phyloP scores from a whole-genome alignment of 1,140 invertebrate species.

The Halotydeus destructor region DNA sequence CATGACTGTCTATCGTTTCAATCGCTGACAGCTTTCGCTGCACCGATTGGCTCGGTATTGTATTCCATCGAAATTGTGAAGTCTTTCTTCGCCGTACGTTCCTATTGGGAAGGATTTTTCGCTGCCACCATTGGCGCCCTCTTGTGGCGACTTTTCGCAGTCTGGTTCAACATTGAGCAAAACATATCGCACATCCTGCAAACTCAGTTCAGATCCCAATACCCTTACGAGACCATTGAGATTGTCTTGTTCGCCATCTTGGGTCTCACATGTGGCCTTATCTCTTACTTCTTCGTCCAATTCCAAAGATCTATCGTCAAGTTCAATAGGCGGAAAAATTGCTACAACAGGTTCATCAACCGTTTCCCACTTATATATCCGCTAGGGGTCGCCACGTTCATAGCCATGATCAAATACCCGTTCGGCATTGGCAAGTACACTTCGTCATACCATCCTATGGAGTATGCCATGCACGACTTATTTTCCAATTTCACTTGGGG shows the following conservation, averaged over 20 bases:
- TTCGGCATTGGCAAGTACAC: slow-evolving; percentile 13
- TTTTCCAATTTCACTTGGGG: slow-evolving; percentile 94
- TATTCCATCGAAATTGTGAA: slow-evolving; percentile 98
- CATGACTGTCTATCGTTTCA: not conserved
- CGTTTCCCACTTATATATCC: slow-evolving; percentile 39
- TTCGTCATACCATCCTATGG: not conserved
- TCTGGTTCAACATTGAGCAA: slow-evolving; percentile 82
- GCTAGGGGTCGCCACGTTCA: slow-evolving; percentile 11
- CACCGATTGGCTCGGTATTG: slow-evolving; percentile 46
- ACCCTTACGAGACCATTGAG: slow-evolving; percentile 93
- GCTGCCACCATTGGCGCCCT: slow-evolving; percentile 89
- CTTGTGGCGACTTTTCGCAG: slow-evolving; percentile 71
- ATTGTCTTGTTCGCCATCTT: slow-evolving; percentile 82
- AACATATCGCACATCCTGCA: slow-evolving; percentile 89
- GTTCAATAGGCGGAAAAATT: slow-evolving; percentile 80
- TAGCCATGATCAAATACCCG: slow-evolving; percentile 11
- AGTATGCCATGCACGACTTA: slow-evolving; percentile 28
- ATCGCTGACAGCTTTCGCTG: not conserved
- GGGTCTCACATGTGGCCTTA: slow-evolving; percentile 68
- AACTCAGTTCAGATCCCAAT: slow-evolving; percentile 81
- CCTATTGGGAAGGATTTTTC: slow-evolving; percentile 97
- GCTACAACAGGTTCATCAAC: slow-evolving; percentile 73
- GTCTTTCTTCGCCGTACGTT: slow-evolving; percentile 90
- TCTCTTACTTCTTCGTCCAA: slow-evolving; percentile 77
- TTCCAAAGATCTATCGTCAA: slow-evolving; percentile 77